Percentiles rank a stretch among this genome's conserved stretches.
Conservation (phyloP, 2,888 invertebrate species). For the Eilema sororculum region DNA sequence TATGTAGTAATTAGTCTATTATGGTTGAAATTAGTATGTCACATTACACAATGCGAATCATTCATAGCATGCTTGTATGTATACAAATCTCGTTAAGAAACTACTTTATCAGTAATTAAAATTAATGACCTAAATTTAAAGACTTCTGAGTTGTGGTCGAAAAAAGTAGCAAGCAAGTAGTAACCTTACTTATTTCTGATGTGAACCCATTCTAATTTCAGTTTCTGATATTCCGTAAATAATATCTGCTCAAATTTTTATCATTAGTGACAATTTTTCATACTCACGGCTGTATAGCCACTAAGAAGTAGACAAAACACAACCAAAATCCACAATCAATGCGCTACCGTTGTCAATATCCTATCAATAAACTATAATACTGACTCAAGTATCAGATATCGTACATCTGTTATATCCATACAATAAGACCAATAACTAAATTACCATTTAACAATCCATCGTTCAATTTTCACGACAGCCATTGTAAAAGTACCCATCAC, state of each 20-base stretch:
- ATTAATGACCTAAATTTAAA: neutral
- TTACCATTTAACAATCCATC: constrained; percentile 29
- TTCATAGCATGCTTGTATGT: neutral
- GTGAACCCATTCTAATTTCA: no score
- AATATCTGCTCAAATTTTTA: neutral
- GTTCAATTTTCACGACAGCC: constrained; percentile 28
- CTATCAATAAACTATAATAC: neutral
- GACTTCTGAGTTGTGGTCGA: no score
- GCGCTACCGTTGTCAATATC: neutral
- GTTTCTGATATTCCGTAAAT: no score
- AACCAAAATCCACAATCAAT: no score
- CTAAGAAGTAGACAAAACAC: no score
- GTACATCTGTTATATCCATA: neutral
- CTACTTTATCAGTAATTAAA: no score
- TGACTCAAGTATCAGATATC: neutral
- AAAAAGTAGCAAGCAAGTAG: no score
- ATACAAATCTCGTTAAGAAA: no score
- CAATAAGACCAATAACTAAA: constrained; percentile 26
- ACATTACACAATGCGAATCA: neutral
- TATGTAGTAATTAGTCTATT: constrained; percentile 10
- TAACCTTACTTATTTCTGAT: no score
- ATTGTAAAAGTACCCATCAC: constrained; percentile 38
- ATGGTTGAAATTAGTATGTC: neutral
- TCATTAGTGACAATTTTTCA: neutral
- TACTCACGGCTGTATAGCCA: no score